Conservation (phyloP, 2,113 vertebrate genomes). For the Chaetops frenatus region DNA sequence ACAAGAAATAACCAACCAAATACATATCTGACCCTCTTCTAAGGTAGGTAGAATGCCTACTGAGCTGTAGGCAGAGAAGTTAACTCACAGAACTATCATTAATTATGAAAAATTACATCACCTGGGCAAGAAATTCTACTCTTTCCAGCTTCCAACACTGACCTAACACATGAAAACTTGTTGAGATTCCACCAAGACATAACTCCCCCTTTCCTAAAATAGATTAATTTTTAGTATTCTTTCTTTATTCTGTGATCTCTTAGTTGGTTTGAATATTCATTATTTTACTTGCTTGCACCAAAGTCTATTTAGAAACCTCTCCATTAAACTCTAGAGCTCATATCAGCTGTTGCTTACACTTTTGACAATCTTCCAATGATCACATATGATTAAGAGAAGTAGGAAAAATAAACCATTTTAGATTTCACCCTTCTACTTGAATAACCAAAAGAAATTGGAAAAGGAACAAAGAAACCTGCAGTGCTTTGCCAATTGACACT, state of each 20-base stretch:
- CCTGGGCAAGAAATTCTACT: not conserved
- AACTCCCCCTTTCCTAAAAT: not conserved
- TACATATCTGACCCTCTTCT: not conserved
- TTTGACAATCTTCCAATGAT: not conserved
- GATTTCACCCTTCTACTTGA: not conserved
- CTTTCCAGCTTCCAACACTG: not conserved
- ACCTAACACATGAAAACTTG: not conserved
- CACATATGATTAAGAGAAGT: not conserved
- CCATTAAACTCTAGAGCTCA: not conserved
- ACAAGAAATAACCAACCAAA: not conserved
- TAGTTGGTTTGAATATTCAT: not conserved
- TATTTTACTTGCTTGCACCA: not conserved
- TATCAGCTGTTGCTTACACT: not conserved
- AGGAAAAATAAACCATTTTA: not conserved
- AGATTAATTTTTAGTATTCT: fast-evolving
- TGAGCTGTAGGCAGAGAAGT: not conserved
- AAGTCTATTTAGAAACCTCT: not conserved
- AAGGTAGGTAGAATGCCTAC: not conserved
- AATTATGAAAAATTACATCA: not conserved
- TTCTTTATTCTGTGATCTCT: not conserved
- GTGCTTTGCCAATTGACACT: not conserved
- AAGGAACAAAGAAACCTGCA: not conserved
- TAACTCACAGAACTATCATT: not conserved
- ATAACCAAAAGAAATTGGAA: not conserved
- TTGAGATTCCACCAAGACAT: not conserved